These are phyloP conservation scores for Vulpes lagopus DNA, from an alignment of 2,113 vertebrate genomes.

Conservation along the genomic window DNA sequence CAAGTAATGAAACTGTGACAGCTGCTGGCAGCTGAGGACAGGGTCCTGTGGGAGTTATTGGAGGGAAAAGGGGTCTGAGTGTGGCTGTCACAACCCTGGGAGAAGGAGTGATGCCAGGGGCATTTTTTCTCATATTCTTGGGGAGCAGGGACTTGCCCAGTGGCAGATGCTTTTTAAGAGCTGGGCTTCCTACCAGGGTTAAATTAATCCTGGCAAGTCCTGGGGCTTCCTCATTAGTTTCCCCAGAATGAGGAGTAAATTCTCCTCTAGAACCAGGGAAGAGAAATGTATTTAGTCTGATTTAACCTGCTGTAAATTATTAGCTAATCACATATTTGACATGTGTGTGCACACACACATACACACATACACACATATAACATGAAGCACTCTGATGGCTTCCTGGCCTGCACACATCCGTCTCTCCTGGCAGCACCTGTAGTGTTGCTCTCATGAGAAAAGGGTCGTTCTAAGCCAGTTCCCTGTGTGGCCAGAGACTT, in stretches of 20 bases:
- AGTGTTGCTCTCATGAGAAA: neutral
- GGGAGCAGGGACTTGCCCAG: neutral
- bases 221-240: neutral
- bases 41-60: too few relatives aligned
- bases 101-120: neutral
- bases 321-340: neutral
- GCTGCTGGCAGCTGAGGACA: neutral
- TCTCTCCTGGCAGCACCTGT: too few relatives aligned
- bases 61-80: neutral
- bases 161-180: neutral
- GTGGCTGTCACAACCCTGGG: too few relatives aligned
- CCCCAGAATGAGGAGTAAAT: neutral
- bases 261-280: neutral
- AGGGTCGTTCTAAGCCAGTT: accelerated
- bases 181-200: neutral
- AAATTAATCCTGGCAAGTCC: neutral
- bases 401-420: neutral
- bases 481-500: too few relatives aligned
- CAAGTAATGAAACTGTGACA: accelerated
- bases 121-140: neutral
- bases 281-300: neutral
- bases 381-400: neutral
- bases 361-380: neutral
- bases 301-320: neutral
- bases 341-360: accelerated